Evolutionary conservation across 2,113 vertebrate species (phyloP), one percentile per base, ranked within the genome.

Genomic region (Plectropomus leopardus): DNA sequence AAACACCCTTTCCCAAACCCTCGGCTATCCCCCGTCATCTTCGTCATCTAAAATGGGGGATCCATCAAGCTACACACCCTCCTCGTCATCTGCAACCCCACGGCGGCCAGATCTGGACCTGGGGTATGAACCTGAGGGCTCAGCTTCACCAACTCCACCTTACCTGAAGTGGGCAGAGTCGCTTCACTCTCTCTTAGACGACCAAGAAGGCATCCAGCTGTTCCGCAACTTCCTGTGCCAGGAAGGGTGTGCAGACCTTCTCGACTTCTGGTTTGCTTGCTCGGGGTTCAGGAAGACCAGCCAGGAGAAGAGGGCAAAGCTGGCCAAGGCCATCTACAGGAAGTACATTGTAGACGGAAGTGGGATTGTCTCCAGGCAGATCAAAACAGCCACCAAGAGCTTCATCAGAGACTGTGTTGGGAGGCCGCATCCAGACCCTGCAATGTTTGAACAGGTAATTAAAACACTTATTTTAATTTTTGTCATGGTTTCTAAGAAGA

Each of bases 211-310:
- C 61, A 99, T 96, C 83, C 95, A 97, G 88, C 95, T 99, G 80
- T 99, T 99, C 93, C 92, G 95, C 86, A 95, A 95, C 87, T 99
- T 99, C 92, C 94, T 99, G 86, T 95, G 94, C 80, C 97, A 97
- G 92, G 97, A 98, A 94, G 96, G 95, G 80, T 97, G 97, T 14
- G 96, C 95, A 0, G 97, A 99, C 92, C 92, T 98, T 70, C 94
- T 99, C 74, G 98, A 99, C 92, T 99, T 99, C 92, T 99, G 98
- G 98, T 99, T 99, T 19, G 98, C 98, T 34, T 99, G 98, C 93
- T 97, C 96, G 0, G 98, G 98, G 63, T 99, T 99, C 93, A 92
- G 96, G 84, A 97, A 98, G 86, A 95, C 96, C 94, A 89, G 95
- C 89, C 0, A 97, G 85, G 96, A 98, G 76, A 98, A 97, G 87